These are phyloP conservation scores for Sprattus sprattus DNA, from an alignment of 2,113 vertebrate genomes.

Conservation along the genomic window DNA sequence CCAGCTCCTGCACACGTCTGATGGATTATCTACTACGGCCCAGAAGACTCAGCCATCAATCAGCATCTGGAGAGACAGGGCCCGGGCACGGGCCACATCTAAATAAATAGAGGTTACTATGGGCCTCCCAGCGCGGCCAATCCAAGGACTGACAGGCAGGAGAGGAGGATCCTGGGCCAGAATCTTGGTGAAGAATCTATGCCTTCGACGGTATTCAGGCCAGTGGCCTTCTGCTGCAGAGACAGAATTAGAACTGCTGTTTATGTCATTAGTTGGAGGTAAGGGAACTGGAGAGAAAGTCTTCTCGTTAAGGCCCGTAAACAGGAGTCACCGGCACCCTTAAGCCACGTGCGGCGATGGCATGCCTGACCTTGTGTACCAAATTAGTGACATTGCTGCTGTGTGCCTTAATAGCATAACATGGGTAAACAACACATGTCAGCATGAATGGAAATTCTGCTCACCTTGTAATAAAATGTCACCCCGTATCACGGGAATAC, in stretches of 20 bases:
- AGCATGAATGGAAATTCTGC: background rate
- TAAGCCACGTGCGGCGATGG: background rate
- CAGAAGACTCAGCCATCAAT: slow-evolving; percentile 59
- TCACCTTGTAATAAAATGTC: background rate
- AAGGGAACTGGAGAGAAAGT: background rate
- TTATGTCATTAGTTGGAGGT: slow-evolving; percentile 19
- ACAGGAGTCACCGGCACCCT: background rate
- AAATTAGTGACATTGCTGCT: slow-evolving; percentile 45
- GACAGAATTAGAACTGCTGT: slow-evolving; percentile 28
- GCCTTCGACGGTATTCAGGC: slow-evolving; percentile 40
- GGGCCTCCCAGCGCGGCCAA: slow-evolving; percentile 33
- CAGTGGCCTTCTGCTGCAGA: slow-evolving; percentile 19
- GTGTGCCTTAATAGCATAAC: slow-evolving; percentile 58
- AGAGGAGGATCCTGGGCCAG: slow-evolving; percentile 29
- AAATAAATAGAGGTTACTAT: slow-evolving; percentile 66
- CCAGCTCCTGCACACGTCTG: slow-evolving; percentile 24
- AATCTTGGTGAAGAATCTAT: slow-evolving; percentile 42
- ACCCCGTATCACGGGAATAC: background rate
- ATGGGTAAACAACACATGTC: slow-evolving; percentile 14
- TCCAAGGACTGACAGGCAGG: slow-evolving; percentile 34
- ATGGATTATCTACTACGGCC: slow-evolving; percentile 53
- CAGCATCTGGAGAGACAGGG: slow-evolving; percentile 50
- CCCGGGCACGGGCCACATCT: slow-evolving; percentile 44
- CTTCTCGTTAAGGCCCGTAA: slow-evolving; percentile 1
- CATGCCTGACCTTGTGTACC: slow-evolving; percentile 41